phyloP scores from a whole-genome alignment of 2,797 vertebrate genomes.

The Eulemur coronatus region DNA sequence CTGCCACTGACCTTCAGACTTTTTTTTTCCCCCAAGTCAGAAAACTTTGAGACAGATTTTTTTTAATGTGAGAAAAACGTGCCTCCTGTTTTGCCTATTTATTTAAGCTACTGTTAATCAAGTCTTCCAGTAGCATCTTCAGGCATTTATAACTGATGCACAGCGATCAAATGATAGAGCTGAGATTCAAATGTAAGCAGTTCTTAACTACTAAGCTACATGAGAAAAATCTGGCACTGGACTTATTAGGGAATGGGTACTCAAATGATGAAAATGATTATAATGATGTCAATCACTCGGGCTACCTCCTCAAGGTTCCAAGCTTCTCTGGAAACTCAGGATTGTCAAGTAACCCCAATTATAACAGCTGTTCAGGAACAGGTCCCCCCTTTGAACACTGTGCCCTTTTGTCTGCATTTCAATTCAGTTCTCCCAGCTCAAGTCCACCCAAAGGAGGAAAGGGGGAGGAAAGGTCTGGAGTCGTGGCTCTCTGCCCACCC shows the following conservation, averaged over 20 bases:
- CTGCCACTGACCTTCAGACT: neutral
- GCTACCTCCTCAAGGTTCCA: neutral
- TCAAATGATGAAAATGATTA: slow-evolving; percentile 44
- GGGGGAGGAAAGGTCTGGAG: neutral
- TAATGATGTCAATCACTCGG: neutral
- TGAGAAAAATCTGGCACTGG: neutral
- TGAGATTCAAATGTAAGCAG: slow-evolving; percentile 6
- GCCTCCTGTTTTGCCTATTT: neutral
- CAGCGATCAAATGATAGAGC: neutral
- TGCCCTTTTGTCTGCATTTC: neutral
- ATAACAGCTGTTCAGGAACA: neutral
- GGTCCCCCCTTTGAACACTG: neutral
- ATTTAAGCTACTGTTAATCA: slow-evolving; percentile 18
- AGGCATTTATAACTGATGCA: slow-evolving; percentile 3
- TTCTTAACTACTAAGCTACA: neutral
- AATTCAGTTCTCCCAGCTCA: slow-evolving; percentile 14
- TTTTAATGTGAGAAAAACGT: neutral
- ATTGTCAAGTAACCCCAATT: neutral
- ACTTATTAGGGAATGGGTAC: neutral
- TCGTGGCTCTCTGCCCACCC: neutral
- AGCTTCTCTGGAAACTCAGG: neutral
- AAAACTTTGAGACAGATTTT: no score
- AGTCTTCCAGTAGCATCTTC: slow-evolving; percentile 2
- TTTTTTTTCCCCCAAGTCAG: neutral
- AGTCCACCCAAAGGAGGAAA: neutral